A percentile compares a stretch with the other conserved stretches of the same genome.
Evolutionary conservation across 2,113 vertebrate genomes (phyloP).

Genomic region (Malaclemys terrapin): DNA sequence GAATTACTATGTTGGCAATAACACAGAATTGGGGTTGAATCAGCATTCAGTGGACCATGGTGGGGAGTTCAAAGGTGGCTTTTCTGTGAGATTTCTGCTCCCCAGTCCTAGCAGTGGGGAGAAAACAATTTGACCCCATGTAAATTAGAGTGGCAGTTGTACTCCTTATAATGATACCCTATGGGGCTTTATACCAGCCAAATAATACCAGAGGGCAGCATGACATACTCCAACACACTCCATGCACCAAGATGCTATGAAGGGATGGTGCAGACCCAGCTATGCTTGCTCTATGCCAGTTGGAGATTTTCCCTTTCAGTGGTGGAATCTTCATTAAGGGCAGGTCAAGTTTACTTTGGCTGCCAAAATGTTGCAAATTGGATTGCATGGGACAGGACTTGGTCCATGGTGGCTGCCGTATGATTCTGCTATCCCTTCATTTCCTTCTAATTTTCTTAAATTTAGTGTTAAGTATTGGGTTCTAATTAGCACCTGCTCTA

Average conservation of each 20-base stretch:
- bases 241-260: fast-evolving
- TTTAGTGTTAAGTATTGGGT: neutral
- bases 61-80: neutral
- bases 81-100: neutral
- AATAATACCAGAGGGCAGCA: fast-evolving
- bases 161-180: neutral
- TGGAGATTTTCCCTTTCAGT: neutral
- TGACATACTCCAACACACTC: fast-evolving
- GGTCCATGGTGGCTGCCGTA: neutral
- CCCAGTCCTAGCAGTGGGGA: fast-evolving
- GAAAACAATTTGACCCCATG: neutral
- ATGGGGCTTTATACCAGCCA: neutral
- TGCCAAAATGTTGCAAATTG: neutral
- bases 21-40: neutral
- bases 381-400: neutral
- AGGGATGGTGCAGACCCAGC: fast-evolving
- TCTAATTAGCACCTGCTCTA: neutral
- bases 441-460: neutral
- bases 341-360: neutral
- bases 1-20: neutral
- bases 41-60: neutral
- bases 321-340: neutral
- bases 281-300: fast-evolving
- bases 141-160: neutral
- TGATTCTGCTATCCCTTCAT: fast-evolving